A percentile compares a stretch with the other conserved stretches of the same genome.
Evolutionary conservation across 2,113 vertebrate genomes (phyloP).

Genomic region (Turnix velox): DNA sequence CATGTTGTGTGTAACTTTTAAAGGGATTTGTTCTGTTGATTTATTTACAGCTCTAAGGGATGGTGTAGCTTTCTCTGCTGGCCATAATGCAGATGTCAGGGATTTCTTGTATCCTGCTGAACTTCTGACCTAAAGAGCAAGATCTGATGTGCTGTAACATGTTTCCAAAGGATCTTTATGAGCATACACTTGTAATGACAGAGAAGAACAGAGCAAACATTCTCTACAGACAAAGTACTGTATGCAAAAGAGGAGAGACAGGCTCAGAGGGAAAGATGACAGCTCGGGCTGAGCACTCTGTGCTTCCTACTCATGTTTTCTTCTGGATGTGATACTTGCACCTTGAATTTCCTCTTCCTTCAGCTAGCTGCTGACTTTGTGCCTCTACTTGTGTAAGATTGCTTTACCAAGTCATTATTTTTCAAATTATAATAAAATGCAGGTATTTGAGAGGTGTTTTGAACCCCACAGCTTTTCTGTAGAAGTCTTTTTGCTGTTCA

Average conservation of each 20-base stretch:
- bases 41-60: not conserved
- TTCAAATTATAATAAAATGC: not conserved
- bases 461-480: not conserved
- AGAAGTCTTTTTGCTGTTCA: not conserved
- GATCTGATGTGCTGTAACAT: not conserved
- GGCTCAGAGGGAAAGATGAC: not conserved
- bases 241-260: not conserved
- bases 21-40: not conserved
- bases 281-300: not conserved
- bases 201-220: not conserved
- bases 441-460: not conserved
- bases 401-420: not conserved
- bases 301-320: not conserved
- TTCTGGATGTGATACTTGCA: not conserved
- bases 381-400: not conserved
- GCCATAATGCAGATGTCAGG: not conserved
- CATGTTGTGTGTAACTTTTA: rapidly evolving
- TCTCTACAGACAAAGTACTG: not conserved
- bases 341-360: not conserved
- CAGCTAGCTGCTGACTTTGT: not conserved
- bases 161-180: not conserved
- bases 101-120: not conserved
- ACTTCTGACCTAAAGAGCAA: rapidly evolving
- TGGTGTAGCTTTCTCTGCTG: not conserved
- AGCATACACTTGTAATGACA: not conserved